phyloP scores from a whole-genome alignment of 2,113 vertebrate species.

The Martes martes region DNA sequence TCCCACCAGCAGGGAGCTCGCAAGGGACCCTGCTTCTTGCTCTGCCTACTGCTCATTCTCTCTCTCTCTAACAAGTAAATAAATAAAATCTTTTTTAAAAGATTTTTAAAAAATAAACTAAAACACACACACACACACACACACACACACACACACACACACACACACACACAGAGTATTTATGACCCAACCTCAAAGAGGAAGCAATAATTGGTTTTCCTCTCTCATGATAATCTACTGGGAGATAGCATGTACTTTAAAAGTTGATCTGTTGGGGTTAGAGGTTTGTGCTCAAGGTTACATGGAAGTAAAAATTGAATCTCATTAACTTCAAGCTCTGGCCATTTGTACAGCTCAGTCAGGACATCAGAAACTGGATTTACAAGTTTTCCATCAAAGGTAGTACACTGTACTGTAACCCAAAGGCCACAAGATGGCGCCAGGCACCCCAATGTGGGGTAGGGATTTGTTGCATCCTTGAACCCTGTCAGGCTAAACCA shows the following conservation, averaged over 20 bases:
- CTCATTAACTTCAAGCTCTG: not conserved
- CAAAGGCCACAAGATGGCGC: conserved; percentile 55
- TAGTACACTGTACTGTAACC: not conserved
- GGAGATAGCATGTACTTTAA: not conserved
- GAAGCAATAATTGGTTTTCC: not conserved
- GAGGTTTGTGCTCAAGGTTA: not conserved
- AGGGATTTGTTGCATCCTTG: not conserved
- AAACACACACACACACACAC: too few relatives aligned
- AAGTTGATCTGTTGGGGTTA: not conserved
- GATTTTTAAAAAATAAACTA: too few relatives aligned
- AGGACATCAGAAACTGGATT: not conserved
- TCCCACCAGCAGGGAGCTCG: not conserved
- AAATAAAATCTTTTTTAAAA: too few relatives aligned
- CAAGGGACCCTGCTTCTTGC: too few relatives aligned
- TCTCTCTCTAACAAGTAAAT: too few relatives aligned
- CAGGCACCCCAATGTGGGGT: not conserved
- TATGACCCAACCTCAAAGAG: not conserved
- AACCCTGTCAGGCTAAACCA: not conserved
- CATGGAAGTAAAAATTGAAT: not conserved
- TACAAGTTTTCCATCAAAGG: not conserved
- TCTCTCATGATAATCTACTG: not conserved
- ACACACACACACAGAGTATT: not conserved
- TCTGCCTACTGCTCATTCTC: too few relatives aligned
- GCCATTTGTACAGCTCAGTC: not conserved
- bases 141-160: not conserved